Base-by-base conservation (phyloP, 2,888 invertebrate species). In the Eupeodes latifasciatus region DNA sequence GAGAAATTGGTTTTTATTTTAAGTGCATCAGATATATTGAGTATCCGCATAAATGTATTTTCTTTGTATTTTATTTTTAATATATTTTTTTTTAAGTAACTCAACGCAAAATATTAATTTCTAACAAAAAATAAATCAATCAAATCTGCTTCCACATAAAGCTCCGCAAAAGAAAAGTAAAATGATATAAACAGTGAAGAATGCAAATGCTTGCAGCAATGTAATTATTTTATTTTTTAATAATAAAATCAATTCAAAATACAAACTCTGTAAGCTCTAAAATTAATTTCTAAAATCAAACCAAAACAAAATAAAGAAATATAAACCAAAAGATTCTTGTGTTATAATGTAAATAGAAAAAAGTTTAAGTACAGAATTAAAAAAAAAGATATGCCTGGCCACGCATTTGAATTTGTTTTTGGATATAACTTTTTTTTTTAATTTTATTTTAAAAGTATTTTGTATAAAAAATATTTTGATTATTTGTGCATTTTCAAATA, bases 301-400 rank as follows among this genome's bases (percentile, higher is more conserved):
- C n/a, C 5, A 74, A 83, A 76, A 67, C 55, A 19, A 27, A 27
- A 27, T 27, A 67, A 49, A 67, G n/a, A 74, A 83, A 72, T 74
- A 69, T n/a, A 82, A 77, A 71, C 49, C 69, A 80, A 81, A 75
- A 74, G 85, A 64, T 69, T 85, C 81, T 85, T 81, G 88, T 84
- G 88, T 91, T 90, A 90, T 90, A 72, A 90, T 90, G 90, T 90
- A 89, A 85, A 90, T 90, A 90, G 59, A 89, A 84, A 84, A 81
- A 85, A 66, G 74, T 66, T 85, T 55, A 67, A 82, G 55, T 40
- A 71, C 34, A 72, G 59, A 72, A 59, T 59, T 44, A 57, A 71
- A 67, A 82, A 77, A 89, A 88, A 89, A 78, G 87, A 91, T 91
- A 92, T 93, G 93, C 93, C 93, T 93, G 93, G 93, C 93, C 93